Evolutionary conservation across 2,888 invertebrate species (phyloP), one percentile per base, ranked within the genome.

Genomic region (Lochmaea capreae): DNA sequence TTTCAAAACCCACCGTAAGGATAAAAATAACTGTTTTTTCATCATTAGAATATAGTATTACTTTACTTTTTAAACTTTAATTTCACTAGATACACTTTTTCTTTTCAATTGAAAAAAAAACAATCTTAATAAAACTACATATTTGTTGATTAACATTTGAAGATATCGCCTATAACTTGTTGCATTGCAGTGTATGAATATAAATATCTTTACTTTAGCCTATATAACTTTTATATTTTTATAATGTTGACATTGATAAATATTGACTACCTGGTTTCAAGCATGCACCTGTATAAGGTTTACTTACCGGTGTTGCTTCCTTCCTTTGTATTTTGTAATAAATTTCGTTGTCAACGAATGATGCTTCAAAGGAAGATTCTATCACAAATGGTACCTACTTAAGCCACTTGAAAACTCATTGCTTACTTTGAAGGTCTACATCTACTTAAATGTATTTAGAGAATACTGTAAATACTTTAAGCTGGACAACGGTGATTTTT

Each of bases 201-300:
- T 4, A 46, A 46, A 14, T 12, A 46, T 46, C 46, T 46, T 11
- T 43, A 14, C 14, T 3, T 46, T 46, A 14, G 14, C 14, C 46
- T 14, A 11, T 14, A 46, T 14, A 46, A 46, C 46, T 46, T 46
- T 46, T 46, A 12, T 46, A 46, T 46, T 46, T 46, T 46, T 46
- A 46, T 46, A 12, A 18, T 54, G 18, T 54, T 54, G 54, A 54
- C 11, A 10, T 16, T 54, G 18, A 54, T 54, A 54, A 54, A 54
- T 54, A 54, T 54, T 18, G 54, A 54, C 54, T 54, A 54, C 54
- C 54, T 54, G 54, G n/a, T n/a, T 52, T 52, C 8, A 54, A 46
- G 46, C 1, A 46, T 46, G 46, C 46, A 46, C 46, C 46, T 46
- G 46, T 46, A 46, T 12, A 46, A 46, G 46, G 1, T 46, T 46